Evolutionary conservation across 2,797 vertebrate genomes (phyloP).

Genomic region (Sebastes minor): DNA sequence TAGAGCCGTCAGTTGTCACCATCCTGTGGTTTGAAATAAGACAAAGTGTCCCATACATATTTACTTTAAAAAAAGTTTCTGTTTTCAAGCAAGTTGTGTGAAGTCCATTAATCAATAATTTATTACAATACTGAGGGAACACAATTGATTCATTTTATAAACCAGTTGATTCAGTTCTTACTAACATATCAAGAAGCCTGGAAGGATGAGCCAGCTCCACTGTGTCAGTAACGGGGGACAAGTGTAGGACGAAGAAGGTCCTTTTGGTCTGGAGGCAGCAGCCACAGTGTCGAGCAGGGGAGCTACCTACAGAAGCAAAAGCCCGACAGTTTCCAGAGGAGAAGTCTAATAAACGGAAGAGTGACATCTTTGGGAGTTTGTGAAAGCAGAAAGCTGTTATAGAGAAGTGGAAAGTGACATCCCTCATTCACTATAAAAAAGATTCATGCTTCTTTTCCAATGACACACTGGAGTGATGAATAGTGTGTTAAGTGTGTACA

Average conservation of each 20-base stretch:
- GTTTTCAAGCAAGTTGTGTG: no score
- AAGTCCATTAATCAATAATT: no score
- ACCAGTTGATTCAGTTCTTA: no score
- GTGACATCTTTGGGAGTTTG: background rate
- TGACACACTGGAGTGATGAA: background rate
- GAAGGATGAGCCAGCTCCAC: background rate
- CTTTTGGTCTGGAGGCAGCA: background rate
- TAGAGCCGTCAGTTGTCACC: background rate
- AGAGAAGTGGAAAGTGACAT: background rate
- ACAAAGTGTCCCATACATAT: background rate
- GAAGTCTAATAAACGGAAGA: background rate
- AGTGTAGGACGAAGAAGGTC: background rate
- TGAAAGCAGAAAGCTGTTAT: background rate
- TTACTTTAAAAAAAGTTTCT: background rate
- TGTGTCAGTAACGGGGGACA: background rate
- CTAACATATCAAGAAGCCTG: background rate
- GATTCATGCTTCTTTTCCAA: background rate
- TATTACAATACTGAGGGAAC: no score
- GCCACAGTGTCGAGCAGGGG: background rate
- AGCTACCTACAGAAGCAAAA: background rate
- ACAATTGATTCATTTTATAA: no score
- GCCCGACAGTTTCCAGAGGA: background rate
- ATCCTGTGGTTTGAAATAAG: background rate
- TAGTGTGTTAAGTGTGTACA: background rate
- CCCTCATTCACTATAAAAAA: background rate